Percentiles rank a stretch among this genome's conserved stretches.
Evolutionary conservation across 2,113 vertebrate genomes (phyloP).

Genomic region (Perca flavescens): DNA sequence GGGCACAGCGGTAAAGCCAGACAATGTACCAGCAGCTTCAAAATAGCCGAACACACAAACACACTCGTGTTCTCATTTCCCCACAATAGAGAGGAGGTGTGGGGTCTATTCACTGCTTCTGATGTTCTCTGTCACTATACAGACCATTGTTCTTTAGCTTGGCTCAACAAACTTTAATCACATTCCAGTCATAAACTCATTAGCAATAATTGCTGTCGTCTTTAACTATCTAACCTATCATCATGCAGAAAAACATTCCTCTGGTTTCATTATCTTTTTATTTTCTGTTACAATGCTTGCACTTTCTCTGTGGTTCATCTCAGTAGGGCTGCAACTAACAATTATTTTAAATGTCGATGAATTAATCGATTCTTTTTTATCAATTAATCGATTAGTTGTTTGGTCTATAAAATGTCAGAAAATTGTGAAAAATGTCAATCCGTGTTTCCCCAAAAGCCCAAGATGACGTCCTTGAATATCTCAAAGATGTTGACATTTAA

Average conservation of each 20-base stretch:
- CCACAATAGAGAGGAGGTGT: constrained; percentile 30
- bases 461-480: too few relatives aligned
- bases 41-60: constrained; percentile 32
- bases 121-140: constrained; percentile 1
- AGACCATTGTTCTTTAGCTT: constrained; percentile 9
- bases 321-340: too few relatives aligned
- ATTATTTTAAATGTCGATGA: too few relatives aligned
- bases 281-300: background rate
- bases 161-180: background rate
- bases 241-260: background rate
- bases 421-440: too few relatives aligned
- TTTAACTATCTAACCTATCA: background rate
- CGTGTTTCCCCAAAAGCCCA: too few relatives aligned
- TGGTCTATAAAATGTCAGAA: too few relatives aligned
- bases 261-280: background rate
- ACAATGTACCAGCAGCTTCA: constrained; percentile 32
- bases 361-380: too few relatives aligned
- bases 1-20: constrained; percentile 43
- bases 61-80: constrained; percentile 29
- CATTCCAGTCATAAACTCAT: constrained; percentile 14
- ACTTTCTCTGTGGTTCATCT: too few relatives aligned
- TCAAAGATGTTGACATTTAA: too few relatives aligned
- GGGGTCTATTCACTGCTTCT: constrained; percentile 13
- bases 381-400: too few relatives aligned
- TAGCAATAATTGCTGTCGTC: background rate